phyloP scores from a whole-genome alignment of 2,888 invertebrate genomes.

The Limnephilus marmoratus region DNA sequence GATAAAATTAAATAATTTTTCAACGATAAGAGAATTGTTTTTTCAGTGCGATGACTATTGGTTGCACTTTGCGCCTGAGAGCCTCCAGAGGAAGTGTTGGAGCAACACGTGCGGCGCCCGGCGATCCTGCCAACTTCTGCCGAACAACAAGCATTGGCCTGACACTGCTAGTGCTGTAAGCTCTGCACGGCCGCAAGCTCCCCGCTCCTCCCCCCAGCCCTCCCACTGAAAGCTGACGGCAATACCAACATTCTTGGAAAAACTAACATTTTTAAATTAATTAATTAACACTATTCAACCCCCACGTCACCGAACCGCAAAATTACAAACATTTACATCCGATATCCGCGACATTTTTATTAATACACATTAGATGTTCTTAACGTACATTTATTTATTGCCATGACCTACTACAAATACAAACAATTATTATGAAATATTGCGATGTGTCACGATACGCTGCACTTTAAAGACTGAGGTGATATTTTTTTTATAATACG shows the following conservation, averaged over 20 bases:
- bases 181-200: not conserved
- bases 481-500: not conserved
- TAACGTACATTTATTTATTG: not conserved
- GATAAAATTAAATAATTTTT: not conserved
- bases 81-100: constrained; percentile 3
- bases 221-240: not conserved
- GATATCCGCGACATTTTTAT: not conserved
- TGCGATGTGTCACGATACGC: not conserved
- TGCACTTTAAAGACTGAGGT: not conserved
- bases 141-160: not conserved
- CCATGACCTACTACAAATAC: not conserved
- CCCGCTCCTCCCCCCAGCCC: not conserved
- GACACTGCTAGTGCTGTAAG: not conserved
- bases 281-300: not conserved
- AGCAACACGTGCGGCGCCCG: not conserved
- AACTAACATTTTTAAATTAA: not conserved
- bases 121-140: not conserved
- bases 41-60: not conserved
- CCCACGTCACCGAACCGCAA: not conserved
- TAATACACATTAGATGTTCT: not conserved
- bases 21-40: not conserved
- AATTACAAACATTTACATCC: not conserved
- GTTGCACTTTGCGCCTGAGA: not conserved
- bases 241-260: not conserved
- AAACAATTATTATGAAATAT: not conserved